Conservation (phyloP, 1,140 invertebrate genomes). For the Olivierus martensii region DNA sequence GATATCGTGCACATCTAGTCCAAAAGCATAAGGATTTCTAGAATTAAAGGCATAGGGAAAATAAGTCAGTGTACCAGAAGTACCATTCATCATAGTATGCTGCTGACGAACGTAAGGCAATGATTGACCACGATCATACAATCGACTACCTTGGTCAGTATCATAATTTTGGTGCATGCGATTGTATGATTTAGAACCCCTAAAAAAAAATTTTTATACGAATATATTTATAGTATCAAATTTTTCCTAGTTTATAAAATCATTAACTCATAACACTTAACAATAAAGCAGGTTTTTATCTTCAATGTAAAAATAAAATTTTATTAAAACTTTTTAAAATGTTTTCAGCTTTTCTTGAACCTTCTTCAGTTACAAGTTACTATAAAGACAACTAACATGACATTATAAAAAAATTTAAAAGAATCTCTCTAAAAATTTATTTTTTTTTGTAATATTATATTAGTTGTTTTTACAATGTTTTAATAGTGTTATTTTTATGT, state of each 20-base stretch:
- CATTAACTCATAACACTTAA: background rate
- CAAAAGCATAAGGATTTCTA: background rate
- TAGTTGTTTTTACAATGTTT: too few relatives aligned
- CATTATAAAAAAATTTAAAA: background rate
- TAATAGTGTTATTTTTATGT: too few relatives aligned
- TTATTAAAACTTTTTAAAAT: too few relatives aligned
- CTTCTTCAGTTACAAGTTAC: too few relatives aligned
- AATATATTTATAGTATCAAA: background rate
- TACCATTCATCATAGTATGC: background rate
- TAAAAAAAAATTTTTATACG: constrained; percentile 12
- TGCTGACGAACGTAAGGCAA: background rate
- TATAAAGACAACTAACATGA: background rate
- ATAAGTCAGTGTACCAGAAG: background rate
- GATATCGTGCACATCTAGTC: background rate
- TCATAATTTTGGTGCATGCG: background rate
- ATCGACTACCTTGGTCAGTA: background rate
- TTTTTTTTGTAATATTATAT: too few relatives aligned
- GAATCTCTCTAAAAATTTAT: too few relatives aligned
- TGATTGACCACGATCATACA: background rate
- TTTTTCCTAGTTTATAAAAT: background rate
- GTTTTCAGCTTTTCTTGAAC: too few relatives aligned
- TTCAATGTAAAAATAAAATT: background rate
- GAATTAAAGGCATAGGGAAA: background rate
- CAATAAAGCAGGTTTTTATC: too few relatives aligned
- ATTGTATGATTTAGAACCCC: too few relatives aligned